Evolutionary conservation across 2,113 vertebrate species (phyloP).

Genomic region (Ellobius talpinus): DNA sequence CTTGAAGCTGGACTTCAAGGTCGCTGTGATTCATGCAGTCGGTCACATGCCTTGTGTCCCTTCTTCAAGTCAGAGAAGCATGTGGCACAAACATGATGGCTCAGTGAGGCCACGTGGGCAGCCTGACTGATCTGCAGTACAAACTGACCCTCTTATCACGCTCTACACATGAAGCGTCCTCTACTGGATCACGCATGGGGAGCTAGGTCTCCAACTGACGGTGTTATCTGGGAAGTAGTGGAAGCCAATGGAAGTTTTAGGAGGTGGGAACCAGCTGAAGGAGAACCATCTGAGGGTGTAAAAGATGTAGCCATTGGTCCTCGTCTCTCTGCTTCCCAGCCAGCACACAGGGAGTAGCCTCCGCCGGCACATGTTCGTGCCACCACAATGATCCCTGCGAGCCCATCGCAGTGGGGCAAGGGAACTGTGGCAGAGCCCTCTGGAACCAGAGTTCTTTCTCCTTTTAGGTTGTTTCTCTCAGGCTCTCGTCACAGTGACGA

Average conservation of each 20-base stretch:
- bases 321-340: background rate
- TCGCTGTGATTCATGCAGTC: rapidly evolving
- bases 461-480: background rate
- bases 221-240: background rate
- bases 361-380: too few relatives aligned
- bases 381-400: background rate
- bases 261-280: background rate
- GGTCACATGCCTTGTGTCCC: rapidly evolving
- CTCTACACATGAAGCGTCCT: background rate
- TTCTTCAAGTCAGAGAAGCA: rapidly evolving
- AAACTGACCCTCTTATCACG: rapidly evolving
- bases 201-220: background rate
- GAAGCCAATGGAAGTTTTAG: too few relatives aligned
- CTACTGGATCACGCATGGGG: too few relatives aligned
- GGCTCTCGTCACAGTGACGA: background rate
- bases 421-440: too few relatives aligned
- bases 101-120: rapidly evolving
- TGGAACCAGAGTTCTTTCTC: background rate
- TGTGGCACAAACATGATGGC: rapidly evolving
- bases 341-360: too few relatives aligned
- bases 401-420: background rate
- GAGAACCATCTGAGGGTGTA: too few relatives aligned
- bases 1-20: background rate
- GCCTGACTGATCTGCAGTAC: rapidly evolving
- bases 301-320: background rate